These are phyloP conservation scores for Dendroctonus ponderosae DNA, from an alignment of 1,140 invertebrate genomes.

Conservation along the genomic window DNA sequence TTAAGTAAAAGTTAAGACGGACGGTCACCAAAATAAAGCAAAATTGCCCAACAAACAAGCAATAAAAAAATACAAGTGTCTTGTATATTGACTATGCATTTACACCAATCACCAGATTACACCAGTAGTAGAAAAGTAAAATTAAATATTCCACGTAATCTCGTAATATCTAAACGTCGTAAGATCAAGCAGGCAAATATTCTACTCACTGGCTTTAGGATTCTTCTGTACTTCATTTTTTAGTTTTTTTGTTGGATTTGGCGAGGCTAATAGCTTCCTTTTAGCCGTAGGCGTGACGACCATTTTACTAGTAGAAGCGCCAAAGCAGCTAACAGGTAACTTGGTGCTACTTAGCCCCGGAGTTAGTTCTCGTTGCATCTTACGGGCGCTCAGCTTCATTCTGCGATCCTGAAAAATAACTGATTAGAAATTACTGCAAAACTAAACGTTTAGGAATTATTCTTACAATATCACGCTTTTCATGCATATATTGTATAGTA, in stretches of 20 bases:
- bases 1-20: too few relatives aligned
- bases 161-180: too few relatives aligned
- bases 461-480: constrained; percentile 38
- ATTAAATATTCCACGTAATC: too few relatives aligned
- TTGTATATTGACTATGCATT: too few relatives aligned
- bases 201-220: too few relatives aligned
- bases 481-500: constrained; percentile 32
- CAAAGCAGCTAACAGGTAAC: constrained; percentile 14
- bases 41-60: too few relatives aligned
- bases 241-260: not conserved
- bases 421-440: constrained; percentile 1
- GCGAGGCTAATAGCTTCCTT: constrained; percentile 22
- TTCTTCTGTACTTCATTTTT: too few relatives aligned
- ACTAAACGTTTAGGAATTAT: constrained; percentile 2
- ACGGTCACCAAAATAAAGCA: too few relatives aligned
- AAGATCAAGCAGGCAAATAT: too few relatives aligned
- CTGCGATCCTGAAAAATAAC: constrained; percentile 29
- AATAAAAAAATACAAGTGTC: too few relatives aligned
- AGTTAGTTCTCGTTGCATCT: constrained; percentile 33
- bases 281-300: constrained; percentile 3
- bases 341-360: constrained; percentile 8
- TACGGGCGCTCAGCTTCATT: constrained; percentile 39
- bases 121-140: too few relatives aligned
- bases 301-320: constrained; percentile 19
- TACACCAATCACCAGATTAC: too few relatives aligned